A percentile compares a stretch with the other conserved stretches of the same genome.
These are phyloP conservation scores for Elymnias hypermnestra DNA, from an alignment of 1,140 invertebrate species.

Conservation along the genomic window DNA sequence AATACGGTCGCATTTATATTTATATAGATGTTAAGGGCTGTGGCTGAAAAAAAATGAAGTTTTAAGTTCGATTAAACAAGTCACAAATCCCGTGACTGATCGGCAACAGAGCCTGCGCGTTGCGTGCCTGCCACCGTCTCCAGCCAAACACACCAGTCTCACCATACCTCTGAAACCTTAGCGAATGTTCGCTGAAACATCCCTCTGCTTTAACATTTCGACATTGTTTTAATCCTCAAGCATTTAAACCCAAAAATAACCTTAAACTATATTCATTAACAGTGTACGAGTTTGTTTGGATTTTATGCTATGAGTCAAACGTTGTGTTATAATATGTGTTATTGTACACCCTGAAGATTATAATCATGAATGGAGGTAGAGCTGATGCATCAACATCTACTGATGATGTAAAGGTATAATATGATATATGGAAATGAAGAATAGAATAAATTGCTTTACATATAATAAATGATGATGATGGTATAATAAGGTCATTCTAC, in stretches of 20 bases:
- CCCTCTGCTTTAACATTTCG: no score
- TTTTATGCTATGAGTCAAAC: background rate
- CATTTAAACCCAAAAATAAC: no score
- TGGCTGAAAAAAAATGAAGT: background rate
- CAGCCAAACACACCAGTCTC: conserved; percentile 15
- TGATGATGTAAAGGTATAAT: conserved; percentile 53
- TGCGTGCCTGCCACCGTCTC: conserved; percentile 17
- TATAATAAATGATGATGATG: no score
- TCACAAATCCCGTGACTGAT: conserved; percentile 3
- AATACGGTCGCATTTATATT: no score
- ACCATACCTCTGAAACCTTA: background rate
- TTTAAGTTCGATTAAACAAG: conserved; percentile 17
- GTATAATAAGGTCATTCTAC: no score
- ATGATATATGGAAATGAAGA: no score
- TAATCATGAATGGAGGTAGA: conserved; percentile 36
- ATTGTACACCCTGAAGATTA: background rate
- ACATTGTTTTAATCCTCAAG: background rate
- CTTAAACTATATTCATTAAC: no score
- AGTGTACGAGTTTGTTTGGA: background rate
- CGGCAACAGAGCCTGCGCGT: conserved; percentile 2
- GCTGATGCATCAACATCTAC: conserved; percentile 59
- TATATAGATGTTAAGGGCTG: background rate
- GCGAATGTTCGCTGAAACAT: no score
- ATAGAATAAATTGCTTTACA: no score
- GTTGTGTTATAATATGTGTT: background rate